phyloP scores from a whole-genome alignment of 2,113 vertebrate species.

The Notothenia coriiceps region DNA sequence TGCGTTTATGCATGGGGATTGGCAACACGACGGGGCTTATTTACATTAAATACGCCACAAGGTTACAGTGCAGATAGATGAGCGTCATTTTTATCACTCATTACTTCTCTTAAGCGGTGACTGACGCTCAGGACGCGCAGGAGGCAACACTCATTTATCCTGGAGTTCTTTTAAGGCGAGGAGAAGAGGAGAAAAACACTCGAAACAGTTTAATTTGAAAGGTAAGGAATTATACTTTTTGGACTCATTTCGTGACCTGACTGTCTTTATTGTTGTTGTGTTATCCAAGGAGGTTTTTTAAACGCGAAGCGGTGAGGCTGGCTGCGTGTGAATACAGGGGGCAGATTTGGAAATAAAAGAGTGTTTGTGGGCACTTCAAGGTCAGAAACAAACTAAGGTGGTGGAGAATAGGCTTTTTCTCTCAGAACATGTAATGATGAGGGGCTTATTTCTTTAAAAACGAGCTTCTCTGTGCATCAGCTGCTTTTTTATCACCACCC shows the following conservation, averaged over 20 bases:
- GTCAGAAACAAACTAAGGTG: constrained; percentile 91
- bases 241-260: constrained; percentile 49
- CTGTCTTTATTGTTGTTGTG: constrained; percentile 26
- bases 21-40: constrained; percentile 99
- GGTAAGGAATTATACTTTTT: constrained; percentile 90
- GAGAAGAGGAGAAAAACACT: constrained; percentile 84
- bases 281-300: constrained; percentile 79
- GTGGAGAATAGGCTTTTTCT: constrained; percentile 84
- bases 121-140: constrained; percentile 91
- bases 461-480: constrained; percentile 81
- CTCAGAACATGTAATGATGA: constrained; percentile 86
- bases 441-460: constrained; percentile 89
- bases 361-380: constrained; percentile 93
- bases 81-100: constrained; percentile 98
- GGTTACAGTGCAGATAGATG: constrained; percentile 99
- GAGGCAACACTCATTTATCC: constrained; percentile 87
- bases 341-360: constrained; percentile 86
- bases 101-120: constrained; percentile 98
- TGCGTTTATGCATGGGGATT: constrained; percentile 91
- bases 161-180: constrained; percentile 80
- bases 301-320: constrained; percentile 82
- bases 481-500: constrained; percentile 78
- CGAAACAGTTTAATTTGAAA: constrained; percentile 88
- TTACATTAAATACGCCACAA: constrained; percentile 99
- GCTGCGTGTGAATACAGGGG: constrained; percentile 70